Evolutionary conservation across 2,888 invertebrate species (phyloP).

Genomic region (Tinea pellionella): DNA sequence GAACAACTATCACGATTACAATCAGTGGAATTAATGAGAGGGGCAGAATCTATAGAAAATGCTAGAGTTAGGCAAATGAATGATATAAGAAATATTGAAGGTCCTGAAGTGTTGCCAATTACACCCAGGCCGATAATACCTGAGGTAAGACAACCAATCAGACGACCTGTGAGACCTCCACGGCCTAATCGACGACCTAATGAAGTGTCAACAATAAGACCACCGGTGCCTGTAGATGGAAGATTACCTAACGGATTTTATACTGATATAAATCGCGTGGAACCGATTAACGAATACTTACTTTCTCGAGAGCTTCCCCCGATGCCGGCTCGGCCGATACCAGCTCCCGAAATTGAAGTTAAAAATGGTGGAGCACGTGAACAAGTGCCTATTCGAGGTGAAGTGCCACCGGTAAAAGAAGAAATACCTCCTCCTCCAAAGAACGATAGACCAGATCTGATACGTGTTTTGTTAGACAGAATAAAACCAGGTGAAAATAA

Average conservation of each 20-base stretch:
- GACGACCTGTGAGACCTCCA: neutral
- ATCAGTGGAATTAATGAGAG: neutral
- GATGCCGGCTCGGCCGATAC: neutral
- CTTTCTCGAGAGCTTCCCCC: constrained; percentile 16
- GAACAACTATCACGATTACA: neutral
- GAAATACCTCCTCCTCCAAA: neutral
- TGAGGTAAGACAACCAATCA: neutral
- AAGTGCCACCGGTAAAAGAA: neutral
- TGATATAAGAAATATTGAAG: neutral
- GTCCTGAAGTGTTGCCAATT: neutral
- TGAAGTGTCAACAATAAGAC: neutral
- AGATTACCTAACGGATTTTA: constrained; percentile 17
- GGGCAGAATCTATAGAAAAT: neutral
- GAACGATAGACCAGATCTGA: neutral
- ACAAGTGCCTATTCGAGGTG: neutral
- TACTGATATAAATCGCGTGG: constrained; percentile 24
- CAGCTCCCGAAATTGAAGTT: neutral
- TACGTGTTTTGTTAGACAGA: neutral
- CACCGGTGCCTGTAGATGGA: constrained; percentile 4
- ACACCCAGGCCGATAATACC: neutral
- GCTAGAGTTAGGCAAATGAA: neutral
- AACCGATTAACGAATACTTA: constrained; percentile 22
- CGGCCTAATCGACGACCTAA: neutral
- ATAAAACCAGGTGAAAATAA: neutral
- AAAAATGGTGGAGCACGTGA: neutral